Evolutionary conservation across 2,113 vertebrate genomes (phyloP).

Genomic region (Anas platyrhynchos): DNA sequence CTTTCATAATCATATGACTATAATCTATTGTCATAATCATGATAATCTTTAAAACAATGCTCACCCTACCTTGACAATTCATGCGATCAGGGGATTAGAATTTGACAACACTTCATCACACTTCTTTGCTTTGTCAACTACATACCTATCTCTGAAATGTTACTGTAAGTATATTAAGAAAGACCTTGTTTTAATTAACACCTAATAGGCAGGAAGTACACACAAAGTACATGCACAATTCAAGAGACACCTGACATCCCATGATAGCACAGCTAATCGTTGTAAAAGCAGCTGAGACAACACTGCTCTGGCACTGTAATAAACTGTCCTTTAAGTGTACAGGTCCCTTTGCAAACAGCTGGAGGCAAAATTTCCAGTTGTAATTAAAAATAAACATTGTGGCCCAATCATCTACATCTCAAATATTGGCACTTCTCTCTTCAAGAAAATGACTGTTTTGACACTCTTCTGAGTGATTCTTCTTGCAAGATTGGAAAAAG

Average conservation of each 20-base stretch:
- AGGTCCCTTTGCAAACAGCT: background rate
- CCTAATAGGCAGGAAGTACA: background rate
- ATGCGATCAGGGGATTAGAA: background rate
- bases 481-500: background rate
- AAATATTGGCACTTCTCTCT: background rate
- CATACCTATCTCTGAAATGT: background rate
- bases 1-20: too few species aligned
- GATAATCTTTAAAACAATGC: background rate
- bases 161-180: background rate
- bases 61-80: background rate
- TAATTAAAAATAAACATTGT: conserved; percentile 43
- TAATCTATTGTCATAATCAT: background rate
- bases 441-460: background rate
- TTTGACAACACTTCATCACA: background rate
- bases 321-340: background rate
- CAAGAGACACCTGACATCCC: background rate
- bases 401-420: background rate
- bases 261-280: background rate
- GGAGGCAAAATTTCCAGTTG: background rate
- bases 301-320: background rate
- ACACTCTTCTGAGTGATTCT: background rate
- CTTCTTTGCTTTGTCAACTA: background rate
- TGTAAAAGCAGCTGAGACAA: background rate
- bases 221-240: background rate
- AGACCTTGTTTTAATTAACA: background rate